A percentile compares a stretch with the other conserved stretches of the same genome.
Evolutionary conservation across 2,888 invertebrate genomes (phyloP).

Genomic region (Tiliacea citrago): DNA sequence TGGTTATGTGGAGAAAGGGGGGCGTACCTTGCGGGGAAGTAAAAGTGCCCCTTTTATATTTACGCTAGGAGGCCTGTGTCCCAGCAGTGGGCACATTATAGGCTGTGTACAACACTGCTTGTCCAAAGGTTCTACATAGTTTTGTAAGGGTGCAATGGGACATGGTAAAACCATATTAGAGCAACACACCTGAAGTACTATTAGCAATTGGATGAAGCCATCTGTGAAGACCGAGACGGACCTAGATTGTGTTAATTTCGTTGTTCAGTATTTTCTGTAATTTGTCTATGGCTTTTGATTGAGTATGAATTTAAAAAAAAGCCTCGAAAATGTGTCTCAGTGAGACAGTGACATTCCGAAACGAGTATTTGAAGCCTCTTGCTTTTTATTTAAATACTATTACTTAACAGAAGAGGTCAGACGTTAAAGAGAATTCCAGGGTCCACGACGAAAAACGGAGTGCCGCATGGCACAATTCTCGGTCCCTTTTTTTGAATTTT

Average conservation of each 20-base stretch:
- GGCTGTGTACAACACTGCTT: not conserved
- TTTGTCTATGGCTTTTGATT: not conserved
- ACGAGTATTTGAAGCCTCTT: not conserved
- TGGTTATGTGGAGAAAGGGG: slow-evolving; percentile 6
- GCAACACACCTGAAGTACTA: not conserved
- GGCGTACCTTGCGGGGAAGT: slow-evolving; percentile 2
- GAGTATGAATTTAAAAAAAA: not conserved
- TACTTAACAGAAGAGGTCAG: not conserved
- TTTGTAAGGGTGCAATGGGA: not conserved
- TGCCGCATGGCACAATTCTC: not conserved
- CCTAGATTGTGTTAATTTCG: not conserved
- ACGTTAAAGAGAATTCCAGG: not conserved
- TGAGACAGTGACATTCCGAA: not conserved
- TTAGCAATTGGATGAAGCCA: slow-evolving; percentile 8
- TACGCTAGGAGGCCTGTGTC: not conserved
- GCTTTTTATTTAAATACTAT: not conserved
- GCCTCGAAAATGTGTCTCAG: too few species aligned
- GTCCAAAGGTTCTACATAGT: not conserved
- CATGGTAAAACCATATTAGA: not conserved
- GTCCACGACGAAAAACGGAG: not conserved
- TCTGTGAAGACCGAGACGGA: not conserved
- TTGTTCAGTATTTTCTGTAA: not conserved
- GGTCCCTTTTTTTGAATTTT: not conserved
- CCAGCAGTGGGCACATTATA: too few species aligned
- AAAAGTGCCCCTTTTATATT: slow-evolving; percentile 10